These are phyloP conservation scores for Bujurquina vittata DNA, from an alignment of 2,113 vertebrate species.

Conservation along the genomic window DNA sequence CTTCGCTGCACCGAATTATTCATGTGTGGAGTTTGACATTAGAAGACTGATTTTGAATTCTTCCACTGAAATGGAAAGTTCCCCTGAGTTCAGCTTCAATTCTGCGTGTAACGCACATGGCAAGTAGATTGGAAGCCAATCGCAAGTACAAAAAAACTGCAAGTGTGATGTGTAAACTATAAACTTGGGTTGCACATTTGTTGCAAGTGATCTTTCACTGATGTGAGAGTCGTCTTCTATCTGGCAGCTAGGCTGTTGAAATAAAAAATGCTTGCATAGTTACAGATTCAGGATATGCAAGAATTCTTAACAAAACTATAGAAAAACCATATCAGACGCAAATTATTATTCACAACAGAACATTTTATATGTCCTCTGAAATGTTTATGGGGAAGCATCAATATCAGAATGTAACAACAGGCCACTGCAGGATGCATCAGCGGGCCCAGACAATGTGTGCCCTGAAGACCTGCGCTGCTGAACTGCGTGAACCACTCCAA, in stretches of 20 bases:
- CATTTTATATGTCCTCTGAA: neutral
- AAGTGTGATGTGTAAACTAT: neutral
- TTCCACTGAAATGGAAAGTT: constrained; percentile 2
- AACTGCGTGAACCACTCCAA: too few relatives aligned
- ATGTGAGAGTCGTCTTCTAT: neutral
- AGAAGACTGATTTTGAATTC: neutral
- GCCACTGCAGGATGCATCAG: neutral
- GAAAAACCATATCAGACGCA: neutral
- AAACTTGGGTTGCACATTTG: neutral
- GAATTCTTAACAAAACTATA: neutral
- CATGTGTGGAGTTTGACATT: neutral
- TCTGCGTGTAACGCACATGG: neutral
- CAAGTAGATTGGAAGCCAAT: neutral
- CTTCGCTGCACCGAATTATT: neutral
- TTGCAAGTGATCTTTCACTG: neutral
- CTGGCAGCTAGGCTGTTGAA: neutral
- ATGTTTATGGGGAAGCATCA: neutral
- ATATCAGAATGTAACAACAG: neutral
- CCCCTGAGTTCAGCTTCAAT: neutral
- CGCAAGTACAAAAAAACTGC: neutral
- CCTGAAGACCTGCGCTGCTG: too few relatives aligned
- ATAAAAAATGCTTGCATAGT: neutral
- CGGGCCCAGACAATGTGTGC: too few relatives aligned
- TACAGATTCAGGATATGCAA: neutral
- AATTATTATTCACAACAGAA: neutral